These are phyloP conservation scores for Tridacna gigas DNA, from an alignment of 2,888 invertebrate genomes.

Conservation along the genomic window DNA sequence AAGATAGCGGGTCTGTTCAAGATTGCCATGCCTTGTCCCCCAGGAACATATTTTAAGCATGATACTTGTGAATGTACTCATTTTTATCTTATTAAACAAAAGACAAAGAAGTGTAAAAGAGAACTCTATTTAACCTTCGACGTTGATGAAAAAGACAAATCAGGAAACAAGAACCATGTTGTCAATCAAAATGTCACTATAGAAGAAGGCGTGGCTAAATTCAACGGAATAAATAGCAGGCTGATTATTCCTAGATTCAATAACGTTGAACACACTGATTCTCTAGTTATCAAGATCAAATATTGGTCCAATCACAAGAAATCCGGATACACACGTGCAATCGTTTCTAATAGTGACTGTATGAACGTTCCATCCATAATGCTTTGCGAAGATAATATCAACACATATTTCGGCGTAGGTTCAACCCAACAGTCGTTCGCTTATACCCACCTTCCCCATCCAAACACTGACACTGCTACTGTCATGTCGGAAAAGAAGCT, in stretches of 20 bases:
- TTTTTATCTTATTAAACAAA: not conserved
- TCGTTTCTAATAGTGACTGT: constrained; percentile 78
- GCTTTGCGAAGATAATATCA: constrained; percentile 63
- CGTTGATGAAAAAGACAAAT: constrained; percentile 61
- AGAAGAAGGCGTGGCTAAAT: constrained; percentile 67
- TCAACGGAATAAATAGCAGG: constrained; percentile 70
- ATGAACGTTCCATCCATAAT: constrained; percentile 70
- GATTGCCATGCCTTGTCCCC: not conserved
- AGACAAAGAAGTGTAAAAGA: constrained; percentile 21
- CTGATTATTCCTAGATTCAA: constrained; percentile 75
- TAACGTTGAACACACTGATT: constrained; percentile 71
- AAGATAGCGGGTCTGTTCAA: not conserved
- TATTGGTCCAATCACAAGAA: constrained; percentile 57
- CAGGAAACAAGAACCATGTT: constrained; percentile 61
- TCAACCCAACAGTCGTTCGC: constrained; percentile 20
- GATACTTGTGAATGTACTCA: constrained; percentile 3
- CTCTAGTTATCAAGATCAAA: constrained; percentile 70
- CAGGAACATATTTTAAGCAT: not conserved
- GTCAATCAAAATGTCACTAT: constrained; percentile 69
- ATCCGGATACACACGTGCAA: constrained; percentile 56
- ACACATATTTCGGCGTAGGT: constrained; percentile 58
- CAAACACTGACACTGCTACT: not conserved
- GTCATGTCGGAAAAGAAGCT: constrained; percentile 21
- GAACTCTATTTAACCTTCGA: constrained; percentile 65
- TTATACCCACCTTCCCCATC: constrained; percentile 34